These are phyloP conservation scores for Eupithecia subumbrata DNA, from an alignment of 2,888 invertebrate genomes.

Conservation along the genomic window DNA sequence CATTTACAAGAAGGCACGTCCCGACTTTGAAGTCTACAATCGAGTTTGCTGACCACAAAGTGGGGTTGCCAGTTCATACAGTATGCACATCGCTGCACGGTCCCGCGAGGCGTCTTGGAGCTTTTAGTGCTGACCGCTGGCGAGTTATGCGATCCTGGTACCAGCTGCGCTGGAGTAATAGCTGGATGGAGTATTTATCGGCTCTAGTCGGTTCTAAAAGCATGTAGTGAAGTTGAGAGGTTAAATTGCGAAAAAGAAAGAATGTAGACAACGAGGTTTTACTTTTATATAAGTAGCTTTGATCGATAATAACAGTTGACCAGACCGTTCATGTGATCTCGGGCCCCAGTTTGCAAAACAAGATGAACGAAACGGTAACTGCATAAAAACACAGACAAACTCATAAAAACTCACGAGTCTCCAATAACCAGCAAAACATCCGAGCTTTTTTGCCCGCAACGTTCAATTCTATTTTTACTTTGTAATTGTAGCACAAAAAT, in stretches of 20 bases:
- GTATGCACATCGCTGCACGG: conserved; percentile 41
- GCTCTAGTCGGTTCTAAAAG: background rate
- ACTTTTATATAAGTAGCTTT: background rate
- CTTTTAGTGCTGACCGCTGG: conserved; percentile 68
- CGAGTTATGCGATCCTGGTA: conserved; percentile 63
- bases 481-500: conserved; percentile 82
- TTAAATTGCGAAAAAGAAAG: background rate
- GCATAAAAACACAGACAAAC: conserved; percentile 10
- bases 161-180: conserved; percentile 48
- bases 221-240: background rate
- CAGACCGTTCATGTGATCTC: background rate
- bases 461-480: conserved; percentile 81
- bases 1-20: conserved; percentile 44
- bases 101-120: conserved; percentile 46
- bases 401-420: conserved; percentile 10
- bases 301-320: background rate
- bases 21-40: conserved; percentile 81
- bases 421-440: conserved; percentile 39
- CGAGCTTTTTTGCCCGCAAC: conserved; percentile 64
- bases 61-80: conserved; percentile 44
- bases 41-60: conserved; percentile 79
- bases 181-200: conserved; percentile 42
- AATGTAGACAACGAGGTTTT: background rate
- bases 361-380: conserved; percentile 1
- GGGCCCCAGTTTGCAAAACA: background rate